Conservation (phyloP, 2,113 vertebrate genomes). For the Melanocharis versteri region DNA sequence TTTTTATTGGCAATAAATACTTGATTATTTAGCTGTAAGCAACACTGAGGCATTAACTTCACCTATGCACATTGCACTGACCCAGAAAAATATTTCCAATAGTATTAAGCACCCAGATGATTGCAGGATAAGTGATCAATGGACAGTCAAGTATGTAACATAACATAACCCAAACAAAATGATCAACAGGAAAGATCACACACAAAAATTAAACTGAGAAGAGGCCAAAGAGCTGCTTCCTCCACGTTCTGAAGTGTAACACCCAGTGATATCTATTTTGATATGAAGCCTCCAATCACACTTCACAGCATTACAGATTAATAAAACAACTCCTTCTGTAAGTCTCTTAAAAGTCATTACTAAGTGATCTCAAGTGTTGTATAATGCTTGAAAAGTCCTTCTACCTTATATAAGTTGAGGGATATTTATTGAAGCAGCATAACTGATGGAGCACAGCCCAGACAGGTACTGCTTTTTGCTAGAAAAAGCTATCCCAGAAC, state of each 20-base stretch:
- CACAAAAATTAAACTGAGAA: constrained; percentile 28
- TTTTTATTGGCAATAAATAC: background rate
- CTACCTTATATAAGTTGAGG: background rate
- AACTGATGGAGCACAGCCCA: background rate
- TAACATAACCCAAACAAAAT: constrained; percentile 5
- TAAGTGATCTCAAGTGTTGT: constrained; percentile 27
- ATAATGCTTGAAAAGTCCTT: constrained; percentile 29
- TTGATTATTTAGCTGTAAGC: background rate
- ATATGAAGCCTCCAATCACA: constrained; percentile 20
- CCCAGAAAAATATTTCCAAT: background rate
- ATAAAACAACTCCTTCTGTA: constrained; percentile 4
- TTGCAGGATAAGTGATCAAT: constrained; percentile 1
- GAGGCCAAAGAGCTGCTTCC: background rate
- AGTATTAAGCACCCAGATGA: constrained; percentile 54
- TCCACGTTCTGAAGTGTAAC: background rate
- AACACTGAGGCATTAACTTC: background rate
- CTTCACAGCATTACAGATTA: constrained; percentile 1
- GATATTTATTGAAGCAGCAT: background rate
- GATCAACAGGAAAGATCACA: constrained; percentile 38
- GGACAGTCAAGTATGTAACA: constrained; percentile 19
- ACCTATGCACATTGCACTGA: background rate
- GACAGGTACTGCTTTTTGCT: background rate
- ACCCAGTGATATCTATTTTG: background rate
- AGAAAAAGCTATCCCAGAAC: background rate
- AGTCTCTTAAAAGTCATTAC: constrained; percentile 33